Conservation (phyloP, 2,797 vertebrate species). For the Fistularia commersonii region DNA sequence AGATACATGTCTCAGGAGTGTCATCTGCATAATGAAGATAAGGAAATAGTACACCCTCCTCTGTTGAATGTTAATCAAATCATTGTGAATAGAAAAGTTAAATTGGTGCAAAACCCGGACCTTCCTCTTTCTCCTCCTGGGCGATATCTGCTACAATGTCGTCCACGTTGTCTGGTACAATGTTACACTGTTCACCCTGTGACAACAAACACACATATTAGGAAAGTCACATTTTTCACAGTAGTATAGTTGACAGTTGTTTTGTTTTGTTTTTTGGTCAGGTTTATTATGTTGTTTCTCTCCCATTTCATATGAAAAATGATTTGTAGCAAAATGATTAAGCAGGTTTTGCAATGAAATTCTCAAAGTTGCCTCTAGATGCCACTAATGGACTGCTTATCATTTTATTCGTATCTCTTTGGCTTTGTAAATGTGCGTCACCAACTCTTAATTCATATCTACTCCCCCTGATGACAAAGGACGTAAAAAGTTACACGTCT, state of each 20-base stretch:
- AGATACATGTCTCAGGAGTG: constrained; percentile 97
- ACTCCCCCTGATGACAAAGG: too few relatives aligned
- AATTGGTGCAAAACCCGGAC: constrained; percentile 58
- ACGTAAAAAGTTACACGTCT: too few relatives aligned
- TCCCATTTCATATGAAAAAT: too few relatives aligned
- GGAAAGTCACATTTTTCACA: background rate
- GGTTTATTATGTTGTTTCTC: too few relatives aligned
- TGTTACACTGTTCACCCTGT: constrained; percentile 98
- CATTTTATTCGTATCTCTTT: too few relatives aligned
- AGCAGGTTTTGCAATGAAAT: constrained; percentile 3
- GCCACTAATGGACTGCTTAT: constrained; percentile 45
- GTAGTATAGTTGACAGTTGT: background rate
- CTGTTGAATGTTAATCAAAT: background rate
- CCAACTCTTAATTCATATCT: too few relatives aligned
- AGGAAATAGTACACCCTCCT: constrained; percentile 1
- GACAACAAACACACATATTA: constrained; percentile 20
- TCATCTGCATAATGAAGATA: constrained; percentile 78
- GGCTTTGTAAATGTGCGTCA: too few relatives aligned
- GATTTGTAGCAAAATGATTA: background rate
- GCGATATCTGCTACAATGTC: constrained; percentile 97
- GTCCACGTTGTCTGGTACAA: constrained; percentile 94
- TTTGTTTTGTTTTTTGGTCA: background rate
- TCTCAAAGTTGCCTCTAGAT: constrained; percentile 55
- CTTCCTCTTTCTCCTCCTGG: constrained; percentile 98
- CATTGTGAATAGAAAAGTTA: background rate